Evolutionary conservation across 2,113 vertebrate genomes (phyloP), one percentile per base, ranked within the genome.

Genomic region (Anhinga rufa): DNA sequence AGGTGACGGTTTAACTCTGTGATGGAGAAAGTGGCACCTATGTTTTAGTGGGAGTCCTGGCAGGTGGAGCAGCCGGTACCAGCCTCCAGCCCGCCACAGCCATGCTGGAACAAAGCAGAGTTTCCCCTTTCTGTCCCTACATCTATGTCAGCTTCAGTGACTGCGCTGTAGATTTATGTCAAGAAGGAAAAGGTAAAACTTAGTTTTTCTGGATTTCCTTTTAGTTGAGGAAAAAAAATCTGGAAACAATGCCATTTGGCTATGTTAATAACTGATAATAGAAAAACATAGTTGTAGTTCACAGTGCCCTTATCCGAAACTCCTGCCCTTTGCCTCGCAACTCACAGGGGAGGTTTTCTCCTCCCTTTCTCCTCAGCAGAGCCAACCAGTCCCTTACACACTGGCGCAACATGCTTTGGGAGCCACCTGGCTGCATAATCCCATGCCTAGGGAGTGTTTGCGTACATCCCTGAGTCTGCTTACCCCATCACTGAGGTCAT

Each of bases 261-360:
- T 62, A 1, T 69, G 68, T 51, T 62, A 61, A 57, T 62, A 85
- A 76, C 17, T 40, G 34, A 24, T 52, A 85, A 62, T 9, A 52
- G 57, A 55, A 57, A 70, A 92, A 90, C 0, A 0, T 26, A 61
- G 21, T 9, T 78, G 55, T 40, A 75, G 46, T 48, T 88, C 0
- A 1, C 17, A 66, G n/a, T 29, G 42, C 6, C 36, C 32, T 57
- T 61, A 71, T 24, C n/a, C 2, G 0, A 14, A 81, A 3, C 24
- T 64, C 61, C n/a, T 13, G 12, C 42, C 32, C 44, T 83, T 80
- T 61, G 17, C 44, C 48, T 70, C 8, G 2, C 15, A n/a, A 4
- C 14, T 68, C 26, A 9, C 17, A 21, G 8, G 12, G 55, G 17
- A 74, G 15, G 20, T 31, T 86, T 76, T 25, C 36, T 90, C 26